Conservation (phyloP, 2,113 vertebrate species). For the Abramis brama region DNA sequence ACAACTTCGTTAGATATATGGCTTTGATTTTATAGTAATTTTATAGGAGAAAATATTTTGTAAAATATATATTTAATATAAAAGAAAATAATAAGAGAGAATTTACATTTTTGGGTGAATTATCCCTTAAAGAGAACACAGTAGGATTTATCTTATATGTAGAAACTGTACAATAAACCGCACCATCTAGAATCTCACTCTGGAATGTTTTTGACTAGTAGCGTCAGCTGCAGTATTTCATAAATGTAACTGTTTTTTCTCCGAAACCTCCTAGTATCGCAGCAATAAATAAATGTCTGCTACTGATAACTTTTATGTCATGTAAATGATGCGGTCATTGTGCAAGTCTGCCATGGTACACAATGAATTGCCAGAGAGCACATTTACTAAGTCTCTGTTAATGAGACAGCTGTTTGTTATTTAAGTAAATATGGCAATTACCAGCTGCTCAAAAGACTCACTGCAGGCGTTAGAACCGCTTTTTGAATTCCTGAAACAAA, state of each 20-base stretch:
- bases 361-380: conserved; percentile 39
- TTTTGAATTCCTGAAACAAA: conserved; percentile 17
- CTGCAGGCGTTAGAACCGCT: conserved; percentile 30
- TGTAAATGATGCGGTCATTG: conserved; percentile 49
- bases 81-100: not conserved
- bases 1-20: too few relatives aligned
- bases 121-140: not conserved
- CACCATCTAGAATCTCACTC: conserved; percentile 6
- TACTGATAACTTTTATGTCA: conserved; percentile 56
- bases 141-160: not conserved
- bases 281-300: conserved; percentile 50
- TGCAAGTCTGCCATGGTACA: conserved; percentile 43
- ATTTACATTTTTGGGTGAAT: not conserved
- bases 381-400: conserved; percentile 52
- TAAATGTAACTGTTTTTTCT: conserved; percentile 15
- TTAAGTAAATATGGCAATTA: conserved; percentile 56
- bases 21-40: too few relatives aligned
- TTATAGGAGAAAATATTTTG: too few relatives aligned
- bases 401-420: conserved; percentile 54
- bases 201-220: conserved; percentile 25
- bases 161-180: not conserved
- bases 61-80: too few relatives aligned
- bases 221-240: conserved; percentile 35
- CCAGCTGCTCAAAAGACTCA: conserved; percentile 40
- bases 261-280: conserved; percentile 37